Evolutionary conservation across 2,113 vertebrate genomes (phyloP).

Genomic region (Brachypodius melanocephalos): DNA sequence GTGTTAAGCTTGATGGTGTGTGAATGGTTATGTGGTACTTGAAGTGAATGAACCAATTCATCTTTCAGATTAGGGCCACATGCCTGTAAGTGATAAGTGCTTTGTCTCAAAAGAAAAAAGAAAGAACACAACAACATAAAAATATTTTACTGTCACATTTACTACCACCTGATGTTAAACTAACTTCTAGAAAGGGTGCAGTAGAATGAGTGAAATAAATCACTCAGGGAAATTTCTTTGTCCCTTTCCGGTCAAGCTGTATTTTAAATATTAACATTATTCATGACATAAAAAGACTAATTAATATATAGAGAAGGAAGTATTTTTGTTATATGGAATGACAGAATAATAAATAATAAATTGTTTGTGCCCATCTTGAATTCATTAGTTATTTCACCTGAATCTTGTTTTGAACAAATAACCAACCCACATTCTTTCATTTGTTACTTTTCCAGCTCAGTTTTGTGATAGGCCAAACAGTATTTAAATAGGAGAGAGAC

Average conservation of each 20-base stretch:
- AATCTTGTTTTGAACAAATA: neutral
- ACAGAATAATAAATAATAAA: neutral
- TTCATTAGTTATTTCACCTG: neutral
- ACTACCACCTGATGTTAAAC: neutral
- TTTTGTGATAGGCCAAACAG: neutral
- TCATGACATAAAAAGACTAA: neutral
- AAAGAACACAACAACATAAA: neutral
- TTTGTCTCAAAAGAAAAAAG: slow-evolving; percentile 28
- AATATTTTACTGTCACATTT: slow-evolving; percentile 22
- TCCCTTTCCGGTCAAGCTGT: neutral
- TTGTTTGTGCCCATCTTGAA: neutral
- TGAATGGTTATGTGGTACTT: slow-evolving; percentile 69
- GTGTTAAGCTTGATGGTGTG: slow-evolving; percentile 55
- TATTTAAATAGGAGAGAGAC: neutral
- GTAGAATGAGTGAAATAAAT: neutral
- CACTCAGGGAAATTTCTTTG: neutral
- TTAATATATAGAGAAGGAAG: neutral
- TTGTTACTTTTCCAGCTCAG: neutral
- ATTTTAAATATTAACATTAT: neutral
- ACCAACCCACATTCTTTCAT: neutral
- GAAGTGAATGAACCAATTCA: slow-evolving; percentile 61
- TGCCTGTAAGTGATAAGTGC: slow-evolving; percentile 39
- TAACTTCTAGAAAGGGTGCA: neutral
- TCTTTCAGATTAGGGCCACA: slow-evolving; percentile 62
- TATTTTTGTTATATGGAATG: neutral